phyloP scores from a whole-genome alignment of 53 echinoderm and acorn worm species.

The Holothuria scabra region DNA sequence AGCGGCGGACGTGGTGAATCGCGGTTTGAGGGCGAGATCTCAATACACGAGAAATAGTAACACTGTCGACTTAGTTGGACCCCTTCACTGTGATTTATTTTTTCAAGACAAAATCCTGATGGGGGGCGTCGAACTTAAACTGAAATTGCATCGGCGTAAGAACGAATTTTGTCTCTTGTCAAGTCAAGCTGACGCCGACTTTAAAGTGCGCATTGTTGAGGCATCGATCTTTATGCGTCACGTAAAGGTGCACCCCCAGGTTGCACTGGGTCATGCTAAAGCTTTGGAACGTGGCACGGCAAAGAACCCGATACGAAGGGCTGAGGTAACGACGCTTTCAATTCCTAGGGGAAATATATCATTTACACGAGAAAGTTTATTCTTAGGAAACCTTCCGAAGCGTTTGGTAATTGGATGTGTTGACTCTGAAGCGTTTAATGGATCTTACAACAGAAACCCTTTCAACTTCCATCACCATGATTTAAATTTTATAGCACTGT shows the following conservation, averaged over 20 bases:
- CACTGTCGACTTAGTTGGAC: conserved; percentile 9
- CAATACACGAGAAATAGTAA: neutral
- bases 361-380: too few species aligned
- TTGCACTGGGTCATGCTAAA: conserved; percentile 41
- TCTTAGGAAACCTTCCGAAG: too few species aligned
- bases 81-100: conserved; percentile 57
- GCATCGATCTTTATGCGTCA: conserved; percentile 58
- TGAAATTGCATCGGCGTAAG: conserved; percentile 63
- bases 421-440: too few species aligned
- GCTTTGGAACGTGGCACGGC: conserved; percentile 33
- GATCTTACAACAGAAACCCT: too few species aligned
- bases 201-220: neutral
- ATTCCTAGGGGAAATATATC: too few species aligned
- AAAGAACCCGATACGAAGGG: neutral
- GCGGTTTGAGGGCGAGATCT: conserved; percentile 18
- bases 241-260: conserved; percentile 43
- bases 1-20: neutral
- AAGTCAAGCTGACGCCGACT: conserved; percentile 56
- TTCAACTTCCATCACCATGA: too few species aligned
- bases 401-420: too few species aligned
- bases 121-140: conserved; percentile 64
- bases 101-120: conserved; percentile 73
- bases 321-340: conserved; percentile 54
- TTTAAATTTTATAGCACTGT: too few species aligned
- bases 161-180: neutral